A percentile compares a stretch with the other conserved stretches of the same genome.
phyloP scores from a whole-genome alignment of 2,797 vertebrate species.

The Lithobates sylvaticus region DNA sequence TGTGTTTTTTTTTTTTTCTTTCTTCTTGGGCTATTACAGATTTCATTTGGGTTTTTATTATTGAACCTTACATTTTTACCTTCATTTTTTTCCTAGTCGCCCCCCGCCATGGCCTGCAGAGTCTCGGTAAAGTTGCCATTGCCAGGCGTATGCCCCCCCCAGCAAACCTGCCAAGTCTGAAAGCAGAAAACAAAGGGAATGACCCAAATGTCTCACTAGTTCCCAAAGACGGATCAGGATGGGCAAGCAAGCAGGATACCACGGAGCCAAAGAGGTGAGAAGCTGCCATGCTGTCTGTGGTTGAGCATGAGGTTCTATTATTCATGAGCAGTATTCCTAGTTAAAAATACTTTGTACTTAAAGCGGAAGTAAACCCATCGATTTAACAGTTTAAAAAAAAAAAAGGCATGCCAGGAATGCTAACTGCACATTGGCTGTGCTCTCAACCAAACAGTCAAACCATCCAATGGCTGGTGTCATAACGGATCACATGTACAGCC shows the following conservation, averaged over 20 bases:
- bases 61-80: background rate
- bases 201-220: conserved; percentile 96
- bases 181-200: conserved; percentile 99
- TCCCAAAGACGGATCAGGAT: conserved; percentile 99
- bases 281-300: background rate
- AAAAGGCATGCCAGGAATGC: too few species aligned
- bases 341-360: background rate
- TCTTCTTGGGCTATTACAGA: too few species aligned
- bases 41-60: too few species aligned
- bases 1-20: too few species aligned
- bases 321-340: background rate
- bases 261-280: conserved; percentile 93
- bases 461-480: too few species aligned
- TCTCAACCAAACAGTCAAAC: too few species aligned
- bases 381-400: too few species aligned
- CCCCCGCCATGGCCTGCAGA: conserved; percentile 97
- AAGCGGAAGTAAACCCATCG: too few species aligned
- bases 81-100: conserved; percentile 77
- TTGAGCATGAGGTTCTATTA: background rate
- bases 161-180: conserved; percentile 96
- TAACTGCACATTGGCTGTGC: too few species aligned
- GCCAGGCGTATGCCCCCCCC: conserved; percentile 97
- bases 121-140: conserved; percentile 98
- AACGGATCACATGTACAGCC: too few species aligned
- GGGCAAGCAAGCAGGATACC: conserved; percentile 97